phyloP scores from a whole-genome alignment of 64 coral and sea anemone species.

The Stichodactyla helianthus region DNA sequence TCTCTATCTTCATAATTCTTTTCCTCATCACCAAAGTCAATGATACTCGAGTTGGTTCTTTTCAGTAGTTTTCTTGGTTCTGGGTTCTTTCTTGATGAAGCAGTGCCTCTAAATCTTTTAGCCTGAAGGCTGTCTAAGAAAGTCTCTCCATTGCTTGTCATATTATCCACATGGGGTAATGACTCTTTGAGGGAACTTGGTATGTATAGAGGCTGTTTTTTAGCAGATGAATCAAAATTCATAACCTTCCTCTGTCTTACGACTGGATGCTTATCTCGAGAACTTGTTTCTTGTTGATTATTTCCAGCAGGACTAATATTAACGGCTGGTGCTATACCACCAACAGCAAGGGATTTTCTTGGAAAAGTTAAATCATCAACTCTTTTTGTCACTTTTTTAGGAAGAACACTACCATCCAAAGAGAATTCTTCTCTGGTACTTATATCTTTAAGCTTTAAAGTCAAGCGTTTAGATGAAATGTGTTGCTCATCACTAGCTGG shows the following conservation, averaged over 20 bases:
- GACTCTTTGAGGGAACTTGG: not conserved
- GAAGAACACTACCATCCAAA: not conserved
- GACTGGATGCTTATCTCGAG: not conserved
- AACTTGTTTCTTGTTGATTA: not conserved
- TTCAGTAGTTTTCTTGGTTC: constrained; percentile 1
- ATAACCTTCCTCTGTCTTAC: not conserved
- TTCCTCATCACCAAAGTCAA: not conserved
- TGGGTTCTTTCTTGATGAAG: constrained; percentile 14
- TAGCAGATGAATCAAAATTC: not conserved
- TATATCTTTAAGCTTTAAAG: constrained; percentile 6
- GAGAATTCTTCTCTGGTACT: not conserved
- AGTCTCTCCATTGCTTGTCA: not conserved
- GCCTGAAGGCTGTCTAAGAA: not conserved
- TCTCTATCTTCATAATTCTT: not conserved
- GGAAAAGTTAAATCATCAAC: not conserved
- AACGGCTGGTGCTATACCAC: not conserved
- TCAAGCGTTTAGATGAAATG: not conserved
- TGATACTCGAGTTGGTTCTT: not conserved
- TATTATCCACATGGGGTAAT: not conserved
- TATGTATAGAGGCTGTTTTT: not conserved
- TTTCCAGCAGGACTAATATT: not conserved
- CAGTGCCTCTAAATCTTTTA: not conserved
- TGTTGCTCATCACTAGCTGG: not conserved
- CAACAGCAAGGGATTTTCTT: not conserved
- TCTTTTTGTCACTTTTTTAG: not conserved